These are phyloP conservation scores for Bubo scandiacus DNA, from an alignment of 2,113 vertebrate species.

Conservation along the genomic window DNA sequence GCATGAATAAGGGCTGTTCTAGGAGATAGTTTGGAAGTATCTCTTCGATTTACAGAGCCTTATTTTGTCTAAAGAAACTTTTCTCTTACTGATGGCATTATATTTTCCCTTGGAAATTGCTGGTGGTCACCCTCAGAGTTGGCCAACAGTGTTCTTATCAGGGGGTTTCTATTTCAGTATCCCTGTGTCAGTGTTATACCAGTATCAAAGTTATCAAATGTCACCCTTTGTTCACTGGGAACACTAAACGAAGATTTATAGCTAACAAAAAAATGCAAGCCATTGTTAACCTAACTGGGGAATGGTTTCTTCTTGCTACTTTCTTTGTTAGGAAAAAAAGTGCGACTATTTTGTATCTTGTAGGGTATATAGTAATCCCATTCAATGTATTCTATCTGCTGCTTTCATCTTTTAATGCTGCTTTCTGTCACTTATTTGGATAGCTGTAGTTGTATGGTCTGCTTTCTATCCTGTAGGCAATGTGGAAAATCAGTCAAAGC, in stretches of 20 bases:
- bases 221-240: background rate
- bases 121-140: background rate
- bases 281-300: background rate
- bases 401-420: background rate
- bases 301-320: background rate
- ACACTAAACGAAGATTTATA: slow-evolving; percentile 35
- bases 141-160: slow-evolving; percentile 5
- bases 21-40: background rate
- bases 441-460: background rate
- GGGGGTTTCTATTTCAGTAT: slow-evolving; percentile 28
- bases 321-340: slow-evolving; percentile 26
- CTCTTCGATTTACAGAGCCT: background rate
- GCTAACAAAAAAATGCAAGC: slow-evolving; percentile 7
- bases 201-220: slow-evolving; percentile 3
- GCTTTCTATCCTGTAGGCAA: background rate
- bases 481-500: slow-evolving; percentile 9
- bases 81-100: background rate
- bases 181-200: background rate
- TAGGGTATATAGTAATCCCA: background rate
- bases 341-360: slow-evolving; percentile 16
- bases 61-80: background rate
- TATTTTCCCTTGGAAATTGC: slow-evolving; percentile 30
- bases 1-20: background rate
- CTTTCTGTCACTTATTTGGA: slow-evolving; percentile 6
- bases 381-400: background rate